Conservation (phyloP, 2,888 invertebrate species). For the Sphaerophoria rueppellii region DNA sequence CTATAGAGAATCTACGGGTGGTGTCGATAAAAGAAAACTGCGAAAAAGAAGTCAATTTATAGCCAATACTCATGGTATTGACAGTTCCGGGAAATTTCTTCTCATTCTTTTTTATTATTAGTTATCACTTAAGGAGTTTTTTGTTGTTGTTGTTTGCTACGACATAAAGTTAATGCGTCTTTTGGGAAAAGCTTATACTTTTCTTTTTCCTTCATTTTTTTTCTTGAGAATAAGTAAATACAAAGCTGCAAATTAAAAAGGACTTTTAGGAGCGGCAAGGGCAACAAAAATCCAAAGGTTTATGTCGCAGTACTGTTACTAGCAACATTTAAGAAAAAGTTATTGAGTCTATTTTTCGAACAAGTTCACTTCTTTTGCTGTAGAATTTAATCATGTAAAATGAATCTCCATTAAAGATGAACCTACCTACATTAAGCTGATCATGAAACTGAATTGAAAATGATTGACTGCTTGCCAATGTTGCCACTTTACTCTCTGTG, state of each 20-base stretch:
- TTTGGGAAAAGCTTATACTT: background rate
- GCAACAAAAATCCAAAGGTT: no score
- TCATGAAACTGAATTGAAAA: no score
- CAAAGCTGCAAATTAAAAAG: background rate
- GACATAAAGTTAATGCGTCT: slow-evolving; percentile 8
- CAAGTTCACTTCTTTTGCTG: no score
- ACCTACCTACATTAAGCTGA: no score
- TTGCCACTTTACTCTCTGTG: no score
- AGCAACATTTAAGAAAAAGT: no score
- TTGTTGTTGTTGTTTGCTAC: background rate
- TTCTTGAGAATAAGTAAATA: background rate
- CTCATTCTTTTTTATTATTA: background rate
- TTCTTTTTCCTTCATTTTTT: background rate
- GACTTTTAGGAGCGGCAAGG: no score
- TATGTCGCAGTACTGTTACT: no score
- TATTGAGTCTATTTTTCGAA: no score
- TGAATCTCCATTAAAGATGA: no score
- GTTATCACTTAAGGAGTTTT: background rate
- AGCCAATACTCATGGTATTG: slow-evolving; percentile 14
- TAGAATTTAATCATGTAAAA: no score
- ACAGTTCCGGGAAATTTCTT: slow-evolving; percentile 3
- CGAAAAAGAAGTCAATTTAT: slow-evolving; percentile 19
- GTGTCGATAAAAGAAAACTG: slow-evolving; percentile 31
- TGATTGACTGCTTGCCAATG: no score
- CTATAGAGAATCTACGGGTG: slow-evolving; percentile 9